phyloP scores from a whole-genome alignment of 2,113 vertebrate genomes.

The Anolis sagrei region DNA sequence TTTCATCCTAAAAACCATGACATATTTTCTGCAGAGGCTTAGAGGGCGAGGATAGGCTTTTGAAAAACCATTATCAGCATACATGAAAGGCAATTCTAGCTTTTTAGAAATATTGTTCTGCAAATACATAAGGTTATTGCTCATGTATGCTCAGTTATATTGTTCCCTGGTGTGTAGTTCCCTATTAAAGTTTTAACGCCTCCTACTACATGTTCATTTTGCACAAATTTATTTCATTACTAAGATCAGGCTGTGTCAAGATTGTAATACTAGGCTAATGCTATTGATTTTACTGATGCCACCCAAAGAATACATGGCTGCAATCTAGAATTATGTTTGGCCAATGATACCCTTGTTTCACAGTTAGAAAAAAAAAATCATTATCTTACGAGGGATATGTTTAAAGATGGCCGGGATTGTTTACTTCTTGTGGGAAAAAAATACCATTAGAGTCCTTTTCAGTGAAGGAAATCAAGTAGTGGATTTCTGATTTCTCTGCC shows the following conservation, averaged over 20 bases:
- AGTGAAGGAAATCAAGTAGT: background rate
- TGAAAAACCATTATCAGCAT: background rate
- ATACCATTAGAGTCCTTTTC: background rate
- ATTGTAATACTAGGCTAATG: background rate
- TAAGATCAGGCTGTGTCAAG: background rate
- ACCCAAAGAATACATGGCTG: background rate
- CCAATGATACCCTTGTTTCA: background rate
- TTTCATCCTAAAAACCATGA: background rate
- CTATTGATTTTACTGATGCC: background rate
- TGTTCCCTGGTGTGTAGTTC: slow-evolving; percentile 4
- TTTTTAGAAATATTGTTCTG: background rate
- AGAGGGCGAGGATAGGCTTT: background rate
- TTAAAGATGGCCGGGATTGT: background rate
- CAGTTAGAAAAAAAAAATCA: background rate
- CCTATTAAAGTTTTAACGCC: slow-evolving; percentile 28
- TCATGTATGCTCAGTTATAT: background rate
- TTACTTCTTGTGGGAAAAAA: background rate
- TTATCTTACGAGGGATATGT: background rate
- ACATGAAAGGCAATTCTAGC: background rate
- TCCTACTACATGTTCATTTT: background rate
- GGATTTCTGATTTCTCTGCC: background rate
- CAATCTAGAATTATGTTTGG: background rate
- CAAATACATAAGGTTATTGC: slow-evolving; percentile 18
- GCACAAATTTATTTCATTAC: background rate
- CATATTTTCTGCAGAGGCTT: background rate